These are phyloP conservation scores for Lateolabrax maculatus DNA, from an alignment of 2,797 vertebrate species.

Conservation along the genomic window DNA sequence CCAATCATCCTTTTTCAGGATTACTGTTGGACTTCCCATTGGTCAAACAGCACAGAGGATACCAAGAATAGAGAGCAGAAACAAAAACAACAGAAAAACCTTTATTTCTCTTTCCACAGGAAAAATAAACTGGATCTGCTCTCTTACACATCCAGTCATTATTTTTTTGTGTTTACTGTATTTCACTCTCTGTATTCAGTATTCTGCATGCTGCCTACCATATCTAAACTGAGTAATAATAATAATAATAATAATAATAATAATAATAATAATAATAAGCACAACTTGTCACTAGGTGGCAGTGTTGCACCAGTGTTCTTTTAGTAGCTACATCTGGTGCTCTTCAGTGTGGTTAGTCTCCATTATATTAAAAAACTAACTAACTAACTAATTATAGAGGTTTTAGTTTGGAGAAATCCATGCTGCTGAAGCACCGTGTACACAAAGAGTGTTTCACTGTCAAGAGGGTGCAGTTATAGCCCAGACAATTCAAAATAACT, in stretches of 20 bases:
- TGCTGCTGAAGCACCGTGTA: neutral
- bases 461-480: neutral
- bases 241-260: no score
- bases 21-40: no score
- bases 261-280: neutral
- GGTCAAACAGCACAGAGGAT: no score
- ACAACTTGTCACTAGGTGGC: constrained; percentile 6
- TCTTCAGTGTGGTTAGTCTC: neutral
- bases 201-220: no score
- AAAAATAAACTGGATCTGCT: no score
- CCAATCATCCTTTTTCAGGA: no score
- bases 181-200: no score
- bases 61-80: no score
- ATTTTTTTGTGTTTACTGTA: no score
- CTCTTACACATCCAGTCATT: no score
- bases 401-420: neutral
- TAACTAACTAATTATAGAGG: neutral
- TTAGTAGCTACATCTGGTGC: neutral
- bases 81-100: no score
- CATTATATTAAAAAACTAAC: neutral
- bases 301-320: neutral
- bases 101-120: no score
- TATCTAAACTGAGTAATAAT: neutral
- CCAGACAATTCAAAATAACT: neutral
- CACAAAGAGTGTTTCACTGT: neutral